A percentile compares a stretch with the other conserved stretches of the same genome.
These are phyloP conservation scores for Presbytis comata DNA, from an alignment of 2,797 vertebrate genomes.

Conservation along the genomic window DNA sequence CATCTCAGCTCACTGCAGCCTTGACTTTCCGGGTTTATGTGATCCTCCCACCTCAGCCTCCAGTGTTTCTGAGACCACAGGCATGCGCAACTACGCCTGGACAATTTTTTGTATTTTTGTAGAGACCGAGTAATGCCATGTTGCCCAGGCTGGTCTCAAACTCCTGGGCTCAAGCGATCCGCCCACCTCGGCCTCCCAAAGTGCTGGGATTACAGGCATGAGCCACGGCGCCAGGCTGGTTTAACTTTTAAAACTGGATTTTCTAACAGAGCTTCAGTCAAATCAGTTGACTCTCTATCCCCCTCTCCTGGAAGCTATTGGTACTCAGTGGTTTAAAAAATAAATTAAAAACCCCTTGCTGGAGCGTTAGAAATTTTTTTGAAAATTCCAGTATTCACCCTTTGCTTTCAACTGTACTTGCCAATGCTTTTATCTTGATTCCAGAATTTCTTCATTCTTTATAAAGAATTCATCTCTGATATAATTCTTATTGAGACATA, in stretches of 20 bases:
- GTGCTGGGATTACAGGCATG: too few relatives aligned
- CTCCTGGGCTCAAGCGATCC: too few relatives aligned
- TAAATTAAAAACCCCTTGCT: neutral
- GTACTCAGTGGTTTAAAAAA: neutral
- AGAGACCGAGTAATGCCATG: too few relatives aligned
- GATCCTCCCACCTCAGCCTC: too few relatives aligned
- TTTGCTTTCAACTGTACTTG: neutral
- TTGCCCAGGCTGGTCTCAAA: too few relatives aligned
- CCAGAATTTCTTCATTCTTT: neutral
- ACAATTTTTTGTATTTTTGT: too few relatives aligned
- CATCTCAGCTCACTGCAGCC: too few relatives aligned
- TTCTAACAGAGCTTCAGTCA: neutral
- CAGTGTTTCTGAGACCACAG: too few relatives aligned
- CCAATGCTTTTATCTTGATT: neutral
- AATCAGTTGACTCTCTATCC: neutral
- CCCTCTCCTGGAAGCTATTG: conserved; percentile 60
- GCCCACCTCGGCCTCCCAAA: too few relatives aligned
- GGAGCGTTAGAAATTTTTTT: neutral
- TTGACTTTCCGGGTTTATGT: too few relatives aligned
- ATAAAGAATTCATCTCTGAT: neutral
- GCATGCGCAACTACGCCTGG: too few relatives aligned
- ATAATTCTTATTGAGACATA: neutral
- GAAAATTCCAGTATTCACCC: conserved; percentile 2
- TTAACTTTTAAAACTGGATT: neutral
- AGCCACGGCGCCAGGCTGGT: too few relatives aligned